These are phyloP conservation scores for Leptarthrus brevirostris DNA, from an alignment of 2,888 invertebrate genomes.

Conservation along the genomic window DNA sequence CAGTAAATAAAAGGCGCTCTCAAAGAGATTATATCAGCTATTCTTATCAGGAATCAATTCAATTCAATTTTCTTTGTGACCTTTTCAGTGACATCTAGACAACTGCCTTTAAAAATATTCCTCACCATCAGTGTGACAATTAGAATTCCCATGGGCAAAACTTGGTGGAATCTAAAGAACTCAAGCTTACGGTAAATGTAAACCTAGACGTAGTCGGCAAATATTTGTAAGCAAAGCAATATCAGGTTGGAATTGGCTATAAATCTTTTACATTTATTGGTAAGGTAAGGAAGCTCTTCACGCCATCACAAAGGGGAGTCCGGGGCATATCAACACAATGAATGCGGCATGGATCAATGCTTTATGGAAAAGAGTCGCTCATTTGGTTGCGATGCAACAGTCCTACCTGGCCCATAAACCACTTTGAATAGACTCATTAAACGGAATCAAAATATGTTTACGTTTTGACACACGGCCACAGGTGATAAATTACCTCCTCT, in stretches of 20 bases:
- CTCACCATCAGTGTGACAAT: no score
- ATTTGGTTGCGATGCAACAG: conserved; percentile 38
- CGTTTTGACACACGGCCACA: conserved; percentile 49
- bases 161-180: conserved; percentile 30
- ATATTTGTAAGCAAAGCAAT: conserved; percentile 40
- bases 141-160: conserved; percentile 32
- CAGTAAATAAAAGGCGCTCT: no score
- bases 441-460: conserved; percentile 51
- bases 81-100: no score
- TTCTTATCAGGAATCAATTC: no score
- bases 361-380: conserved; percentile 21
- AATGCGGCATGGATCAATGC: conserved; percentile 43
- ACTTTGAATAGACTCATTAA: conserved; percentile 52
- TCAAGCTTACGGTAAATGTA: conserved; percentile 29
- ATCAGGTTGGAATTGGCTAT: conserved; percentile 22
- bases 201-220: background rate
- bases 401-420: conserved; percentile 46
- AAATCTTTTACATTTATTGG: conserved; percentile 47
- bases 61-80: no score
- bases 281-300: conserved; percentile 33
- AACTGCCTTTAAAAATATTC: no score
- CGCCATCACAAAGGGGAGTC: conserved; percentile 40
- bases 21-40: no score
- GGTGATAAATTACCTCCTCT: conserved; percentile 48
- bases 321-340: conserved; percentile 31